Evolutionary conservation across 2,888 invertebrate species (phyloP).

Genomic region (Neria commutata): DNA sequence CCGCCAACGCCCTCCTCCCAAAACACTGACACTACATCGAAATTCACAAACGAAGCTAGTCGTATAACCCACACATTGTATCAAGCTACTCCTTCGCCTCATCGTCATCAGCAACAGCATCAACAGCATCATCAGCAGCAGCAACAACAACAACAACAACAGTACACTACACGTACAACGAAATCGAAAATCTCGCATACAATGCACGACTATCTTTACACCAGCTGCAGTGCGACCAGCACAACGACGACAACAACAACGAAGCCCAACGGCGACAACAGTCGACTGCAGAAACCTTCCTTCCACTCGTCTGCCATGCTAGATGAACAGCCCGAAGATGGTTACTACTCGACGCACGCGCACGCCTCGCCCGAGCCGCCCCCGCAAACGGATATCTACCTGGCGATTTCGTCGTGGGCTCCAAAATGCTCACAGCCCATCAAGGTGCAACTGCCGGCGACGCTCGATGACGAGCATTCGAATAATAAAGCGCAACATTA

Average conservation of each 20-base stretch:
- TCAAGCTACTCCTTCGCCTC: slow-evolving; percentile 9
- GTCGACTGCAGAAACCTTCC: slow-evolving; percentile 17
- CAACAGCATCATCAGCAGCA: slow-evolving; percentile 1
- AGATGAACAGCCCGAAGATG: slow-evolving; percentile 46
- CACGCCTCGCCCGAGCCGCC: slow-evolving; percentile 50
- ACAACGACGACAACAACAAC: slow-evolving; percentile 28
- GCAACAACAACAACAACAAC: slow-evolving; percentile 16
- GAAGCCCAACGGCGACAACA: slow-evolving; percentile 18
- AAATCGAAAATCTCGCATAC: slow-evolving; percentile 44
- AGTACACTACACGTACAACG: slow-evolving; percentile 27
- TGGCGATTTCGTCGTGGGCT: slow-evolving; percentile 76
- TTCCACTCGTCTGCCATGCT: neutral
- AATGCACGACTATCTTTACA: slow-evolving; percentile 54
- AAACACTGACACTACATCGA: slow-evolving; percentile 9
- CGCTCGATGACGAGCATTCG: slow-evolving; percentile 33
- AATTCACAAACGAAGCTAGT: slow-evolving; percentile 24
- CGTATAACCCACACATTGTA: slow-evolving; percentile 19
- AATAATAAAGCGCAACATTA: slow-evolving; percentile 36
- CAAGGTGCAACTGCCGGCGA: slow-evolving; percentile 47
- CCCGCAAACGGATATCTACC: slow-evolving; percentile 70
- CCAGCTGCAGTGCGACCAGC: slow-evolving; percentile 35
- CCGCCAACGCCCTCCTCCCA: slow-evolving; percentile 7
- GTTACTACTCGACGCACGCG: slow-evolving; percentile 51
- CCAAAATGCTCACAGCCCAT: slow-evolving; percentile 68
- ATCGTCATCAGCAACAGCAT: slow-evolving; percentile 15